Conservation (phyloP, 2,888 invertebrate genomes). For the Amphipoea lucens region DNA sequence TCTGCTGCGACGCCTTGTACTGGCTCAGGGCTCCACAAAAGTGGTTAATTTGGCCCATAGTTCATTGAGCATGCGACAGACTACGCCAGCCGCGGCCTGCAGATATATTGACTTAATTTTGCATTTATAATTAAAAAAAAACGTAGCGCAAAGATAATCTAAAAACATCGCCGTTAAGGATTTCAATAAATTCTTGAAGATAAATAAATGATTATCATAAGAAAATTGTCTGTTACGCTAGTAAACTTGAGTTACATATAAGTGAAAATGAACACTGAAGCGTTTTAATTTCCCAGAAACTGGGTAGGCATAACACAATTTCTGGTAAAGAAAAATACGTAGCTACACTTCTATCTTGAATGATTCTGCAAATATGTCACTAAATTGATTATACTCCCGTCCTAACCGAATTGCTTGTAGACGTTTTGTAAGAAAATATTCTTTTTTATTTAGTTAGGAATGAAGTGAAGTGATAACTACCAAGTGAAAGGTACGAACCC, state of each 20-base stretch:
- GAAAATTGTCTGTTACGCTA: not conserved
- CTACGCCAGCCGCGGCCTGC: too few relatives aligned
- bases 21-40: too few relatives aligned
- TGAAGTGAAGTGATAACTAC: conserved; percentile 32
- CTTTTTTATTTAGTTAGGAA: conserved; percentile 22
- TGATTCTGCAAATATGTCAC: conserved; percentile 20
- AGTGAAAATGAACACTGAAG: not conserved
- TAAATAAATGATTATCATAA: conserved; percentile 10
- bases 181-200: conserved; percentile 1
- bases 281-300: not conserved
- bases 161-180: not conserved
- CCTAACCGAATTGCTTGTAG: not conserved
- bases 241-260: not conserved
- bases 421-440: conserved; percentile 9
- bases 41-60: too few relatives aligned
- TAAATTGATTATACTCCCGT: conserved; percentile 9
- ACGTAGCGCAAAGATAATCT: not conserved
- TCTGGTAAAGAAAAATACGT: not conserved
- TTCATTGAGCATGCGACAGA: too few relatives aligned
- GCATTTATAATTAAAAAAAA: not conserved
- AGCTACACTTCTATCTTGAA: not conserved
- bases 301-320: not conserved
- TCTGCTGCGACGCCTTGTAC: too few relatives aligned
- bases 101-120: too few relatives aligned
- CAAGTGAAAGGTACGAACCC: conserved; percentile 15